These are phyloP conservation scores for Xylocopa sonorina DNA, from an alignment of 1,140 invertebrate genomes.

Conservation along the genomic window DNA sequence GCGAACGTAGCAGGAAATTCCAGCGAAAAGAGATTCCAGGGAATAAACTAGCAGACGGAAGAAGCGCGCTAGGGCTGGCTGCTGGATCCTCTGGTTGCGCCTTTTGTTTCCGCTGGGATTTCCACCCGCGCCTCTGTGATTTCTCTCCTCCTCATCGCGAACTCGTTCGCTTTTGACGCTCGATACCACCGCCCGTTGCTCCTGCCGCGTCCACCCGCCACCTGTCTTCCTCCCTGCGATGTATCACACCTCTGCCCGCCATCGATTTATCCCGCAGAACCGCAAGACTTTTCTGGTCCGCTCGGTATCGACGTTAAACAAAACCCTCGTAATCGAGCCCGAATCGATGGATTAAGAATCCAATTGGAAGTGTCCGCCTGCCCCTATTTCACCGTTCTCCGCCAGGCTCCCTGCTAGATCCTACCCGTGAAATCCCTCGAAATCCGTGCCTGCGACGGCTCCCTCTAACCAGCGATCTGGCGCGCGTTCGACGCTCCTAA, in stretches of 20 bases:
- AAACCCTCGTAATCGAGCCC: conserved; percentile 63
- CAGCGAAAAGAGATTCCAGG: neutral
- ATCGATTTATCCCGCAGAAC: too few species aligned
- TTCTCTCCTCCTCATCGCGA: neutral
- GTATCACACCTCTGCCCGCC: neutral
- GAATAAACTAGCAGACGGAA: neutral
- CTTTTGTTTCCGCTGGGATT: conserved; percentile 22
- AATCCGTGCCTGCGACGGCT: conserved; percentile 18
- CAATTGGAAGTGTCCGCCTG: conserved; percentile 59
- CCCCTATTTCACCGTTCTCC: conserved; percentile 25
- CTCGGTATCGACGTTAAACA: conserved; percentile 50
- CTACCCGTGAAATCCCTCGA: conserved; percentile 49
- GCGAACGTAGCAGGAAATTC: too few species aligned
- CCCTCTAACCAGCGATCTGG: neutral
- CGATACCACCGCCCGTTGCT: neutral
- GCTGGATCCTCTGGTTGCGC: too few species aligned
- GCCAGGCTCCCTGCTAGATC: neutral
- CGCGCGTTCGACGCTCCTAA: conserved; percentile 32
- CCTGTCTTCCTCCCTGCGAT: neutral
- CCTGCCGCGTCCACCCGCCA: too few species aligned
- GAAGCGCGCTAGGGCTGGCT: neutral
- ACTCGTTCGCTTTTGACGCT: conserved; percentile 12
- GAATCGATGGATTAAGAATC: conserved; percentile 72
- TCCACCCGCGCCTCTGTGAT: neutral
- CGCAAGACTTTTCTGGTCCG: neutral